Conservation (phyloP, 2,888 invertebrate genomes). For the Apodemia duryi region DNA sequence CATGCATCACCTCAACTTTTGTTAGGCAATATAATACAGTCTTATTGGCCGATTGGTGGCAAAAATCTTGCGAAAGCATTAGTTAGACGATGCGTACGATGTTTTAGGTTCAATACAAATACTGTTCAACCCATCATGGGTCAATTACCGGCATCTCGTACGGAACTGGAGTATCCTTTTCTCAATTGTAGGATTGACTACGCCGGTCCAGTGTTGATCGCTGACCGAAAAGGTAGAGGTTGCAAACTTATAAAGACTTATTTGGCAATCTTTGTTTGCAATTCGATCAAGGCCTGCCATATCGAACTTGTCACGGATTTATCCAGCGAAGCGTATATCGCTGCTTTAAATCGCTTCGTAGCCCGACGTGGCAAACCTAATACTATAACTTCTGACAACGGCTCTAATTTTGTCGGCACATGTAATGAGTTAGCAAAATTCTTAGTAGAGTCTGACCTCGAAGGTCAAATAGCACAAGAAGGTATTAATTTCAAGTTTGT, state of each 20-base stretch:
- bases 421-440: neutral
- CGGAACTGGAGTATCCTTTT: neutral
- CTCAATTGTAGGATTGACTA: neutral
- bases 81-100: constrained; percentile 2
- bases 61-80: constrained; percentile 3
- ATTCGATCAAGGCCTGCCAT: constrained; percentile 18
- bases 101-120: neutral
- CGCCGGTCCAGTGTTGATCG: no score
- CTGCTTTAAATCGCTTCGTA: constrained; percentile 23
- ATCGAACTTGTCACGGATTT: constrained; percentile 17
- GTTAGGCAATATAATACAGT: neutral
- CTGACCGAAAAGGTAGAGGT: constrained; percentile 18
- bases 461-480: constrained; percentile 17
- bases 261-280: constrained; percentile 10
- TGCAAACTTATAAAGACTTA: constrained; percentile 24
- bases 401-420: neutral
- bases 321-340: constrained; percentile 20
- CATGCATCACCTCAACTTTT: constrained; percentile 15
- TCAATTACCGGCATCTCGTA: neutral
- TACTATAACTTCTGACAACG: neutral
- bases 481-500: constrained; percentile 30
- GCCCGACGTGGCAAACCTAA: constrained; percentile 22
- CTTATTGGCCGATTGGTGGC: constrained; percentile 14
- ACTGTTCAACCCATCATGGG: constrained; percentile 13
- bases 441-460: neutral